Base-by-base conservation (phyloP, 2,888 invertebrate species). In the Leptinotarsa tumamoca region DNA sequence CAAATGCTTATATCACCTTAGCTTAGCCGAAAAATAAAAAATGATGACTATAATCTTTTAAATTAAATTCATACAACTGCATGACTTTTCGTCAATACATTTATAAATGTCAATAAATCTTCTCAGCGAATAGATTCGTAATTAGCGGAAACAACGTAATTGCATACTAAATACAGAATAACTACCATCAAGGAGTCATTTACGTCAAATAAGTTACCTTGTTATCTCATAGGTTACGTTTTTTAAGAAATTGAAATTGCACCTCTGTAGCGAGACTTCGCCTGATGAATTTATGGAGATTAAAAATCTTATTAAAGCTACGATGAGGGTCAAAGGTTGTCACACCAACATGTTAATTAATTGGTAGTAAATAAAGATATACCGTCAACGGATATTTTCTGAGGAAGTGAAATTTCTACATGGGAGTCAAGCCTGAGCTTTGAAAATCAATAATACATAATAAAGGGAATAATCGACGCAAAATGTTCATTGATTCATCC, bases 61-160 rank as follows among this genome's bases (percentile, higher is more conserved):
- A 58, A 58, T 58, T 27, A 14, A 58, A 58, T 23, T 58, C 23
- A 21, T 21, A 17, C 63, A n/a, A 10, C 17, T 5, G n/a, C 63
- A 63, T 27, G n/a, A 18, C 33, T 63, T 63, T 63, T 63, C 63
- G 43, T 7, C 33, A n/a, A 54, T 54, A 43, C 69, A 67, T 66
- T 66, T 56, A 69, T 66, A 18, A 27, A 58, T 56, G 68, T 67
- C 68, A 14, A 75, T 75, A 75, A 75, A 75, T 75, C 66, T 72
- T 23, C 4, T 14, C 54, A 49, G 68, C 68, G 21, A 72, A 66
- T 50, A 50, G 63, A 14, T 67, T 58, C 68, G 67, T 71, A 63
- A 78, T 78, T 75, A 75, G 69, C 73, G 78, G 78, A 78, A 78
- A 73, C 73, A 73, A 14, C 61, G 71, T 75, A 73, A 78, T 75